Base-by-base conservation (phyloP, 2,113 vertebrate species). In the Pedionomus torquatus region DNA sequence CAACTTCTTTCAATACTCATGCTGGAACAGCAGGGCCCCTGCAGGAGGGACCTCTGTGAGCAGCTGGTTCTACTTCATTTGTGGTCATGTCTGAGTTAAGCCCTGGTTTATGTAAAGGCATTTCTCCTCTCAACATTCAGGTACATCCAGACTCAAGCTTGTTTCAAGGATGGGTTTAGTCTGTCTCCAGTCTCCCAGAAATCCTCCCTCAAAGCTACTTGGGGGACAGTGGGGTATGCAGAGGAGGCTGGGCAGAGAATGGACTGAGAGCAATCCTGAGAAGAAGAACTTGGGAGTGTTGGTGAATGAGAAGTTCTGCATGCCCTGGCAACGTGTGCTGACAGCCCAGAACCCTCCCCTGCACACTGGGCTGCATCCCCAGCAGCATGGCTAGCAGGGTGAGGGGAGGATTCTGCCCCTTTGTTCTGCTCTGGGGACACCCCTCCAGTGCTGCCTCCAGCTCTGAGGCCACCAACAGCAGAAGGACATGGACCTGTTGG, bases 1-100 rank as follows among this genome's bases (percentile, higher is more conserved):
- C 1, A 2, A 14, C 57, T 83, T 20, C 25, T 68, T 33, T 5
- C n/a, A 2, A 4, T 7, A 1, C 15, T 3, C 5, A 24, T 1
- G 2, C 57, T 3, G 41, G 26, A 43, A 9, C 9, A 2, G 9
- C 44, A 41, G 63, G 26, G 30, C 10, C 24, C 37, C 26, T 5
- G 8, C 75, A 23, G n/a, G 39, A 74, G 49, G 18, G 15, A 14
- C 6, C 21, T 26, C 61, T 25, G 54, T 9, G 8, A 74, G 84
- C 31, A 23, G 9, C 7, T 39, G n/a, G 9, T 5, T 31, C 64
- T 51, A 43, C 24, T 2, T 17, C 3, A 7, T 7, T 9, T 5
- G 44, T 21, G 31, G 17, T 11, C 2, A 0, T 20, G 41, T 26
- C 31, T 3, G 1, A 35, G 25, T 8, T 13, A n/a, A 65, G 31